These are phyloP conservation scores for Takifugu bimaculatus DNA, from an alignment of 2,113 vertebrate species.

Conservation along the genomic window DNA sequence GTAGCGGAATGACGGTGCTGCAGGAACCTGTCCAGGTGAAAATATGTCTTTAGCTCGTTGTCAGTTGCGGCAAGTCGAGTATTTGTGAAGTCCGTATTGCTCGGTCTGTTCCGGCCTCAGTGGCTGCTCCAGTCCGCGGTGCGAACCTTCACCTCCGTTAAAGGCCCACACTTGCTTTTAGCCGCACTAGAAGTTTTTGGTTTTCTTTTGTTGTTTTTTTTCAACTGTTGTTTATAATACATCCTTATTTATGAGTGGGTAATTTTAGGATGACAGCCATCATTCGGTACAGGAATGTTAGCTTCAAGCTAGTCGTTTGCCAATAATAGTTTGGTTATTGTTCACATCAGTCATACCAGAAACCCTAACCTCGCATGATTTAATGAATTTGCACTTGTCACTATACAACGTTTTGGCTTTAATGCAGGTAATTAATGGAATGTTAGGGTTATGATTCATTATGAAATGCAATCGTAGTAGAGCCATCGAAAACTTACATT, in stretches of 20 bases:
- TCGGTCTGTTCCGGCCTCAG: conserved; percentile 35
- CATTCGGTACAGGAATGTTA: too few relatives aligned
- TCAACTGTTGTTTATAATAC: neutral
- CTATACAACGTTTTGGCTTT: too few relatives aligned
- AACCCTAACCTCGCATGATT: neutral
- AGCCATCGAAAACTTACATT: too few relatives aligned
- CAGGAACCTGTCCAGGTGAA: conserved; percentile 80
- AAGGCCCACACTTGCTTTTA: conserved; percentile 23
- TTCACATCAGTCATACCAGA: neutral
- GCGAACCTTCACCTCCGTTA: neutral
- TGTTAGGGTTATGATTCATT: too few relatives aligned
- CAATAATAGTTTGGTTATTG: neutral
- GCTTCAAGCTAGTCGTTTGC: too few relatives aligned
- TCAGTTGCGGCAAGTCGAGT: conserved; percentile 7
- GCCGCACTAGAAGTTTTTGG: neutral
- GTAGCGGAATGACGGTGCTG: conserved; percentile 78
- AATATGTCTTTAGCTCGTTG: conserved; percentile 8
- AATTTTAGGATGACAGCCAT: too few relatives aligned
- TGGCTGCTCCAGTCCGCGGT: conserved; percentile 18
- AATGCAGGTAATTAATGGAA: too few relatives aligned
- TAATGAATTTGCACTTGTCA: too few relatives aligned
- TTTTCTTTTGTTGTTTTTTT: too few relatives aligned
- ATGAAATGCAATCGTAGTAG: too few relatives aligned
- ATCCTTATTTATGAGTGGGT: neutral
- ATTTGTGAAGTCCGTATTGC: neutral